Evolutionary conservation across 2,113 vertebrate genomes (phyloP).

Genomic region (Pholis gunnellus): DNA sequence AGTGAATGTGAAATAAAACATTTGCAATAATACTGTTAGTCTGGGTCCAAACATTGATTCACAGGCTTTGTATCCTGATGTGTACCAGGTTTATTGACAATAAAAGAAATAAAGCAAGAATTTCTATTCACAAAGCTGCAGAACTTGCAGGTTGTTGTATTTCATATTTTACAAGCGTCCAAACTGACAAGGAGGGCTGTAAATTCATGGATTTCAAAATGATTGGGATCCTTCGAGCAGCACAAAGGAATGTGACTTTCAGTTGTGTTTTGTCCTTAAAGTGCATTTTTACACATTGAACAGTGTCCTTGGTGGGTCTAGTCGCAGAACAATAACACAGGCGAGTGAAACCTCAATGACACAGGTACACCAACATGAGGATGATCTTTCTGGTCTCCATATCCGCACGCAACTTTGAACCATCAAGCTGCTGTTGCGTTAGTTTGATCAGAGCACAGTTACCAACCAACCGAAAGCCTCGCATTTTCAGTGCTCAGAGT

Average conservation of each 20-base stretch:
- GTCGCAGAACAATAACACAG: conserved; percentile 11
- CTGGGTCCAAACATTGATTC: background rate
- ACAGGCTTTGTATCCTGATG: background rate
- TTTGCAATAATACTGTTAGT: conserved; percentile 1
- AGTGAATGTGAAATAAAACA: conserved; percentile 5
- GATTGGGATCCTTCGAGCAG: conserved; percentile 14
- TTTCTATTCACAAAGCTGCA: background rate
- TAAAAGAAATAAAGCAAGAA: background rate
- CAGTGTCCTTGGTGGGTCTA: conserved; percentile 23
- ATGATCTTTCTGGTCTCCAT: background rate
- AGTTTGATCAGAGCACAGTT: conserved; percentile 18
- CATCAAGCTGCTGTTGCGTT: background rate
- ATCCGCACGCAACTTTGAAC: background rate
- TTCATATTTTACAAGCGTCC: background rate
- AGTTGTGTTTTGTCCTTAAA: conserved; percentile 5
- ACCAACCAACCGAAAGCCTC: background rate
- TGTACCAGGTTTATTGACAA: background rate
- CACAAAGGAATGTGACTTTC: conserved; percentile 46
- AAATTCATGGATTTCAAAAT: conserved; percentile 9
- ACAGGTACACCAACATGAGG: background rate
- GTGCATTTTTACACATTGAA: background rate
- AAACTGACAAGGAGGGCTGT: conserved; percentile 9
- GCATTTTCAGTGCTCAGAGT: conserved; percentile 9
- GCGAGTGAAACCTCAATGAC: conserved; percentile 2
- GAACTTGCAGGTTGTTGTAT: background rate